phyloP scores from a whole-genome alignment of 2,113 vertebrate species.

The Podocnemis expansa region DNA sequence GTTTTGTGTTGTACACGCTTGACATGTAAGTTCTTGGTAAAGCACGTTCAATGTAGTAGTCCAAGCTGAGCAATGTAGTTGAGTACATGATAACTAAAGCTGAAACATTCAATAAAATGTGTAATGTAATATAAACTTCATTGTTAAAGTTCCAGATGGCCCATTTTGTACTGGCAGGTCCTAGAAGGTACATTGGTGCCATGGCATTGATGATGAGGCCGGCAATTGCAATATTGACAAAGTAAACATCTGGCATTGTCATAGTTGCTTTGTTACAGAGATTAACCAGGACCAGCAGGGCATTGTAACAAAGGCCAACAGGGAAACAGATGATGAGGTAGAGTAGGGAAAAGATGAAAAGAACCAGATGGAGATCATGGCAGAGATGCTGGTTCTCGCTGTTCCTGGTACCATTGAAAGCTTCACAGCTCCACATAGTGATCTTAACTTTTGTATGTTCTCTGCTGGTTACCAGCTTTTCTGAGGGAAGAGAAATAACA shows the following conservation, averaged over 20 bases:
- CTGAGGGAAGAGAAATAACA: conserved; percentile 69
- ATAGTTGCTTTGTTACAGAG: conserved; percentile 92
- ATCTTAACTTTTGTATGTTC: conserved; percentile 61
- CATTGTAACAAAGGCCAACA: conserved; percentile 91
- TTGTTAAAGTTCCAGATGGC: conserved; percentile 89
- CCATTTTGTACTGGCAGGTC: conserved; percentile 88
- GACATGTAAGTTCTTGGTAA: conserved; percentile 97
- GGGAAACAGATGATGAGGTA: conserved; percentile 95
- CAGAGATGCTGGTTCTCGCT: conserved; percentile 85
- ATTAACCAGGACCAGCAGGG: conserved; percentile 91
- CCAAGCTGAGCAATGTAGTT: conserved; percentile 92
- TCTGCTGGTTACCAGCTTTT: conserved; percentile 74
- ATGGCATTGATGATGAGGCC: conserved; percentile 91
- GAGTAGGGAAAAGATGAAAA: conserved; percentile 90
- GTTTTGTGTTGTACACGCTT: conserved; percentile 96
- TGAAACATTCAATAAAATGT: conserved; percentile 94
- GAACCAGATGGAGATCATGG: conserved; percentile 88
- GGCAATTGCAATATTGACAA: conserved; percentile 95
- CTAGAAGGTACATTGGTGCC: conserved; percentile 89
- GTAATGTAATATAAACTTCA: conserved; percentile 90
- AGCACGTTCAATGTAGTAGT: conserved; percentile 96
- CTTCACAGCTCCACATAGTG: conserved; percentile 95
- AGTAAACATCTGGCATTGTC: conserved; percentile 99
- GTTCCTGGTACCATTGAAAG: conserved; percentile 83
- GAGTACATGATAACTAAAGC: conserved; percentile 96